Conservation (phyloP, 2,113 vertebrate species). For the Pionites leucogaster region DNA sequence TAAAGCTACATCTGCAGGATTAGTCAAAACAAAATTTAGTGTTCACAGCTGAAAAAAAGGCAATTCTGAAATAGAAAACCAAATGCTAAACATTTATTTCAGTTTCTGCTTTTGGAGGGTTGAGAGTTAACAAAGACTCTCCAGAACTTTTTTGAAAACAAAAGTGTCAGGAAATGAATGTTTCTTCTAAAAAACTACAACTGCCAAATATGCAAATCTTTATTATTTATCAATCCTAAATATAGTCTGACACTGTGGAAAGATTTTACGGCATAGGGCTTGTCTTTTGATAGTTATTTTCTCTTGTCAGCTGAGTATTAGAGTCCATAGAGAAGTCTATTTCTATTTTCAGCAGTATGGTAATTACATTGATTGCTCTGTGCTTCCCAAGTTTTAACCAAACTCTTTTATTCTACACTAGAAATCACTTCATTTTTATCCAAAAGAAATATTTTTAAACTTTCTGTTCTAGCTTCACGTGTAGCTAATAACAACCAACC, state of each 20-base stretch:
- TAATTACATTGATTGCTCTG: neutral
- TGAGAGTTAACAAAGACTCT: slow-evolving; percentile 1
- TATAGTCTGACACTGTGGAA: neutral
- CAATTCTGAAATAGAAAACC: neutral
- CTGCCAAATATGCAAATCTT: neutral
- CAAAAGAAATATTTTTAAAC: neutral
- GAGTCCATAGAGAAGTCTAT: neutral
- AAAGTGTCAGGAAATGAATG: neutral
- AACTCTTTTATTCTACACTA: neutral
- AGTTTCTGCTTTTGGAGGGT: neutral
- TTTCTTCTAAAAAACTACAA: neutral
- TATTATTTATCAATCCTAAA: neutral
- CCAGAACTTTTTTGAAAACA: slow-evolving; percentile 6
- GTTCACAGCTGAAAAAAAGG: neutral
- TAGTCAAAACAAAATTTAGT: neutral
- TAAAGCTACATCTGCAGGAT: slow-evolving; percentile 24
- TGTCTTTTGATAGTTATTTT: neutral
- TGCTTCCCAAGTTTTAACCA: neutral
- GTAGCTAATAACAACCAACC: neutral
- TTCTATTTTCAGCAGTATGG: neutral
- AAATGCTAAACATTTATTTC: slow-evolving; percentile 7
- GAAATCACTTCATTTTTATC: neutral
- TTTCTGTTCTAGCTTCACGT: neutral
- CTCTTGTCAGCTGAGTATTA: neutral
- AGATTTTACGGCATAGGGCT: neutral